Evolutionary conservation across 2,797 vertebrate species (phyloP), one percentile per base, ranked within the genome.

Genomic region (Vultur gryphus): DNA sequence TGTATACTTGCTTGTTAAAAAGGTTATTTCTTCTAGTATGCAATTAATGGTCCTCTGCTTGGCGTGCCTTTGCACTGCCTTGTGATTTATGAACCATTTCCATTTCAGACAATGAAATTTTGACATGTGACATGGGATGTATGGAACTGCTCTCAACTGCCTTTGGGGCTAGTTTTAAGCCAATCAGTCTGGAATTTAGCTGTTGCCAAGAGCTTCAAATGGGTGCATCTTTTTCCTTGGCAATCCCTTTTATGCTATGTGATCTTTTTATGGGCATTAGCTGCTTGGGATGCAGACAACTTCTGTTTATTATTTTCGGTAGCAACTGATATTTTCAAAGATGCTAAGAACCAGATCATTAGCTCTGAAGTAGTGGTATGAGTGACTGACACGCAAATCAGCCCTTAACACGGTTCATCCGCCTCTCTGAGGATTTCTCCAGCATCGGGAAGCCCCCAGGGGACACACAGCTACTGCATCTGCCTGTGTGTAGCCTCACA

Each of bases 321-420:
- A 92, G 66, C n/a, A 71, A 69, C 13, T 23, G 58, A 44, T 84
- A 69, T 59, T 91, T 94, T 88, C 80, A 70, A 93, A 90, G 79
- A 91, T 58, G 59, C 21, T 73, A 87, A 70, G 67, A 90, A 80
- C 6, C 26, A 85, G 62, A 79, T 91, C 55, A 61, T 89, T 87
- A 87, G 44, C 83, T 93, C 71, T 87, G 73, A 95, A 93, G 86
- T 33, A 73, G 55, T 46, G 16, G 16, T 87, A 33, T n/a, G 71
- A 90, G 26, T 49, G 84, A 62, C 78, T 95, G 77, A 77, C 83
- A 49, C 25, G 55, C 62, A 96, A 90, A 95, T 79, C 59, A 89
- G 48, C n/a, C 46, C 21, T 90, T 93, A 82, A 59, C 69, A 33
- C 0, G 2, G 71, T 80, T 96, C 41, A 37, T 59, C 70, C 1